Evolutionary conservation across 2,113 vertebrate species (phyloP), one percentile per base, ranked within the genome.

Genomic region (Astur gentilis): DNA sequence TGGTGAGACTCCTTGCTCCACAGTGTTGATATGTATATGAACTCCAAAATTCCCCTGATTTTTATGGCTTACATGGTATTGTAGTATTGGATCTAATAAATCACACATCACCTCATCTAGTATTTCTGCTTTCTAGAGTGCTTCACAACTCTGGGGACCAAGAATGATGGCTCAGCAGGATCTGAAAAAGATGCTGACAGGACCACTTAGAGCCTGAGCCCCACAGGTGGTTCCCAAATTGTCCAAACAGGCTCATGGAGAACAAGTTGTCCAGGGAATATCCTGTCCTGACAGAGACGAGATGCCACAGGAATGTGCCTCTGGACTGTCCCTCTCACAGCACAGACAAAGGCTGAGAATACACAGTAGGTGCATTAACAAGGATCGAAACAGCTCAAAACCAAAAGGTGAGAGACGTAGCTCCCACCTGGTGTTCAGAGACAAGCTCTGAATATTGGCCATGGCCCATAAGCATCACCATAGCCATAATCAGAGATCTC

Each of bases 401-500:
- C 12, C 25, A 32, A 45, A 65, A 65, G 5, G 10, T 23, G 18
- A 69, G 19, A 66, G 45, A 9, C 0, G 3, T 0, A 6, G 15
- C 55, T 76, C 50, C 79, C 42, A 31, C 7, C 26, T 21, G 17
- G 18, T 21, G 31, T 52, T 80, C 50, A 67, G 32, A 67, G 10
- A 12, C 20, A 36, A n/a, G 55, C 21, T 25, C 13, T 55, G 40
- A 66, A 21, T 40, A 13, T 15, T 15, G 47, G 38, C 10, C 3
- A 7, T 47, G 42, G 23, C 23, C 70, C 40, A 49, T 7, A 22
- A 20, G 36, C n/a, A 27, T 38, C 40, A 27, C 2, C 11, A 6
- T 1, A 52, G 8, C 11, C 34, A 32, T 23, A n/a, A 1, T 3
- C 23, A 4, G 4, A 67, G 18, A 18, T 10, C 16, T 44, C 6